A percentile compares a stretch with the other conserved stretches of the same genome.
phyloP scores from a whole-genome alignment of 2,797 vertebrate genomes.

The Esox lucius region DNA sequence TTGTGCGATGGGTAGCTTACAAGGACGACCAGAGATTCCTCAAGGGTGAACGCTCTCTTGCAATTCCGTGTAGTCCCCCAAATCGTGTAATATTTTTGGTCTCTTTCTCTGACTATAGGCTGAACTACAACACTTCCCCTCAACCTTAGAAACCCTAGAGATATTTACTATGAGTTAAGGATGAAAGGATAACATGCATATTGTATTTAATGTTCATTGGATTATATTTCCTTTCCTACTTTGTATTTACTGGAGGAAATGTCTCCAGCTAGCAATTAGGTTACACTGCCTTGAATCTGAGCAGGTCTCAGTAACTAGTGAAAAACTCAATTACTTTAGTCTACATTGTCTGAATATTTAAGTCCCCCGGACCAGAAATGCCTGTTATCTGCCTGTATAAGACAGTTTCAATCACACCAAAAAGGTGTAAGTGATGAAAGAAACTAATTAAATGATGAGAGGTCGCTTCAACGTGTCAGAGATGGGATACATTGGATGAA shows the following conservation, averaged over 20 bases:
- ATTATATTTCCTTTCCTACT: background rate
- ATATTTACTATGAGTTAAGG: background rate
- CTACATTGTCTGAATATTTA: background rate
- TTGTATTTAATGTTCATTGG: background rate
- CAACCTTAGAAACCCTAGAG: conserved; percentile 32
- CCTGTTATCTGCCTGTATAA: background rate
- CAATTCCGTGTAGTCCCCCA: conserved; percentile 58
- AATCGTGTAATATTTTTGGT: conserved; percentile 20
- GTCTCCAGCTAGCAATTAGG: background rate
- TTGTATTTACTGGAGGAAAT: background rate
- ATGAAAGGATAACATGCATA: background rate
- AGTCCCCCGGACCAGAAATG: background rate
- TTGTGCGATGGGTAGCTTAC: conserved; percentile 47
- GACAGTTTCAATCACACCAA: background rate
- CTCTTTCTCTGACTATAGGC: background rate
- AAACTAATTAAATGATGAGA: background rate
- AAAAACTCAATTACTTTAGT: background rate
- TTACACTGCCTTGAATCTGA: background rate
- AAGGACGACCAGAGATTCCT: conserved; percentile 74
- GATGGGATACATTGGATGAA: too few species aligned
- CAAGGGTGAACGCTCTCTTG: conserved; percentile 66
- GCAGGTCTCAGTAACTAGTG: background rate
- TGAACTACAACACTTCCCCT: conserved; percentile 32
- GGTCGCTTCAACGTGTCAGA: background rate
- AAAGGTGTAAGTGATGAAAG: background rate